Conservation (phyloP, 1,140 invertebrate genomes). For the Watersipora subatra region DNA sequence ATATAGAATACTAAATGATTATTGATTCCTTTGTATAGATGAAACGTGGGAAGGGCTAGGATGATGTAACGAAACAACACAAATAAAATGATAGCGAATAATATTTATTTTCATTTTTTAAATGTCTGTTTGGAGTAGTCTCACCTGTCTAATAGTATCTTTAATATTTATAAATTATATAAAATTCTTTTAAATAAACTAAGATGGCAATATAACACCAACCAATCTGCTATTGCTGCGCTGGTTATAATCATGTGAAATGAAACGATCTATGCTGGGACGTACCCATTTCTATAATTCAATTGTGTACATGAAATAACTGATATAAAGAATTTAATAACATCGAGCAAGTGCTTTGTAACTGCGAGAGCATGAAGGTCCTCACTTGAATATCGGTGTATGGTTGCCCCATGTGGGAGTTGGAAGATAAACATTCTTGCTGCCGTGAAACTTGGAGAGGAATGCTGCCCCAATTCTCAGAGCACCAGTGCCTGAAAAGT, state of each 20-base stretch:
- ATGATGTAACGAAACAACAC: too few relatives aligned
- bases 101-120: too few relatives aligned
- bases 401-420: constrained; percentile 98
- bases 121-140: too few relatives aligned
- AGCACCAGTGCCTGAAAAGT: constrained; percentile 74
- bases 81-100: too few relatives aligned
- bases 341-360: background rate
- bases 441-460: constrained; percentile 58
- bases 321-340: background rate
- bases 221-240: background rate
- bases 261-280: background rate
- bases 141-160: too few relatives aligned
- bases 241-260: too few relatives aligned
- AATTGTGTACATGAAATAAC: background rate
- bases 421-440: constrained; percentile 80
- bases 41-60: too few relatives aligned
- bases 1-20: too few relatives aligned
- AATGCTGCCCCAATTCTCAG: constrained; percentile 80
- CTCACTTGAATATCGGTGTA: constrained; percentile 72
- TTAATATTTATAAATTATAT: too few relatives aligned
- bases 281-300: background rate
- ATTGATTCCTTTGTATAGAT: too few relatives aligned
- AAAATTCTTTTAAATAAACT: too few relatives aligned
- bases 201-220: background rate
- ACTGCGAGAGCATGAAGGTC: constrained; percentile 4